These are phyloP conservation scores for Hipparchia sbordonii DNA, from an alignment of 2,888 invertebrate genomes.

Conservation along the genomic window DNA sequence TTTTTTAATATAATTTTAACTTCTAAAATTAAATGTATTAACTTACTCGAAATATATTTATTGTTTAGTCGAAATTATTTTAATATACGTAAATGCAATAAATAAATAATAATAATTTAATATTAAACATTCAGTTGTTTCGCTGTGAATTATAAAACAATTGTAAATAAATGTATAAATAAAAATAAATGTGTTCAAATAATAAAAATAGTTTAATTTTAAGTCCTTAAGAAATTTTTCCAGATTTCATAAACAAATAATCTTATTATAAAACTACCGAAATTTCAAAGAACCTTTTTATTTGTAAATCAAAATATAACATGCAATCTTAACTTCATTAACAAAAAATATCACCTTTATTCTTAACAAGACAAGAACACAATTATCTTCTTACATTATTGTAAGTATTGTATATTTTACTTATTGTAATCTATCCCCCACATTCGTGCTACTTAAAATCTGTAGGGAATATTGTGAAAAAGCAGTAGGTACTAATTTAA, in stretches of 20 bases:
- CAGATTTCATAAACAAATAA: neutral
- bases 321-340: neutral
- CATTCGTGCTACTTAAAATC: neutral
- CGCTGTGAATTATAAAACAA: neutral
- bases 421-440: neutral
- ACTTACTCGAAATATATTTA: too few species aligned
- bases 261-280: neutral
- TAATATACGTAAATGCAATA: too few species aligned
- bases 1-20: too few species aligned
- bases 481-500: too few species aligned
- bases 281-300: neutral
- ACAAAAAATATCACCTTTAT: neutral
- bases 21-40: too few species aligned
- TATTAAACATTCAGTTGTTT: too few species aligned
- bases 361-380: neutral
- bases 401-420: neutral
- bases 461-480: too few species aligned
- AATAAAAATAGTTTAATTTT: constrained; percentile 14
- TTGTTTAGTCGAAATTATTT: too few species aligned
- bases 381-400: neutral
- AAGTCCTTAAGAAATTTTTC: neutral
- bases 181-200: constrained; percentile 2
- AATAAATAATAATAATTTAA: too few species aligned
- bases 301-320: neutral
- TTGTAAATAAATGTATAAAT: constrained; percentile 15